Base-by-base conservation (phyloP, 2,888 invertebrate genomes). In the Tetrapedia diversipes region DNA sequence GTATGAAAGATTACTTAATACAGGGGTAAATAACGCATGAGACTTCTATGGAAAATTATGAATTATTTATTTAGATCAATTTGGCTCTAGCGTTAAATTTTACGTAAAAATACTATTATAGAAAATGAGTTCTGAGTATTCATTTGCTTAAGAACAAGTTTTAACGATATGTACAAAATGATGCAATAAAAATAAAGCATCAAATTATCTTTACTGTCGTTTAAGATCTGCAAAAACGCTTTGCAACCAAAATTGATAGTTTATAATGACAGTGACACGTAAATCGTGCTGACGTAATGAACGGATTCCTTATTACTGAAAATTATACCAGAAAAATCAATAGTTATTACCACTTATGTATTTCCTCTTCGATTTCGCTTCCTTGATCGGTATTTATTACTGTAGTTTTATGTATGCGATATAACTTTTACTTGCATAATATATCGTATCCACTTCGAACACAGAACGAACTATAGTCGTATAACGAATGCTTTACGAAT, bases 351-450 rank as follows among this genome's bases (percentile, higher is more conserved):
- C 27, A 22, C n/a, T n/a, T 22, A 51, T 6, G 4, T 43, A 60
- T 37, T 66, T 56, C 43, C 32, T 41, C 29, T 66, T 47, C 19
- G 11, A 19, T 56, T 43, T n/a, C 29, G 49, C 51, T 68, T 68
- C 60, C 53, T 51, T 19, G 29, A 53, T 60, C 43, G 51, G 27
- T 51, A 51, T 66, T 66, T 56, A 56, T 67, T 43, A 39, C 24
- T 27, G 34, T 24, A 29, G 57, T 16, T 47, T 39, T 41, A 49
- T 6, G 37, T n/a, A 22, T 4, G 14, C 22, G 10, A 54, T 37
- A 37, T 22, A 43, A 61, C 4, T 43, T 32, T 69, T 24, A 45
- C n/a, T 61, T 54, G 19, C 27, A 11, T 3, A 10, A 22, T 49
- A 24, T 14, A 41, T 11, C 53, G 8, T 19, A n/a, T 49, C 10